Evolutionary conservation across 2,797 vertebrate species (phyloP), one percentile per base, ranked within the genome.

Genomic region (Rhinichthys osculus): DNA sequence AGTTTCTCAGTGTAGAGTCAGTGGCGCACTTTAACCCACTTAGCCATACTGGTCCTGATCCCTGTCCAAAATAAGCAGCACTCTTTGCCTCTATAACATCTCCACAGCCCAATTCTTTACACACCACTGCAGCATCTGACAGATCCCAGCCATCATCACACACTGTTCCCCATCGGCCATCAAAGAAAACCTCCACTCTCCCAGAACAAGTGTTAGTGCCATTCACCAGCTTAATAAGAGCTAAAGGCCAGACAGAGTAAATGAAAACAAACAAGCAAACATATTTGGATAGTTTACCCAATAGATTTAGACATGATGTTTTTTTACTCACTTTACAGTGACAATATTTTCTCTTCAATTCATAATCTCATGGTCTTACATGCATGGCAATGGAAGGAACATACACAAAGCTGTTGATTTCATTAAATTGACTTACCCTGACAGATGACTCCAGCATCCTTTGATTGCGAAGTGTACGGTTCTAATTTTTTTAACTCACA

Each of bases 191-290:
- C 76, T 84, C 83, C 64, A 78, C 83, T 78, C 64, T 38, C 33
- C 74, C 83, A 33, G 83, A 84, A 35, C 83, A 79, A 19, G 83
- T 27, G 73, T 79, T 33, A 6, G 40, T 2, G 21, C 83, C 76
- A 3, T 72, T 72, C 66, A 72, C 66, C 38, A 85, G 40, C 16
- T n/a, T 70, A 38, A 38, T 16, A n/a, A n/a, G 52, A 54, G 38
- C 83, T 85, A 23, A 79, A 5, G 40, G 17, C 1, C 42, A 38
- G 47, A 57, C 11, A 78, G 7, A 66, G 13, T 8, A 27, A 52
- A 50, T 2, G 4, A 14, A 16, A 83, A 83, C 0, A 66, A 30
- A 80, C 40, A 40, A 23, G 16, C 19, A 77, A 79, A 79, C 23
- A 40, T 47, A 47, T 47, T 47, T 14, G 13, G 13, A 14, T 47